Evolutionary conservation across 2,797 vertebrate species (phyloP), one percentile per base, ranked within the genome.

Genomic region (Stomatorhinus walkeri): DNA sequence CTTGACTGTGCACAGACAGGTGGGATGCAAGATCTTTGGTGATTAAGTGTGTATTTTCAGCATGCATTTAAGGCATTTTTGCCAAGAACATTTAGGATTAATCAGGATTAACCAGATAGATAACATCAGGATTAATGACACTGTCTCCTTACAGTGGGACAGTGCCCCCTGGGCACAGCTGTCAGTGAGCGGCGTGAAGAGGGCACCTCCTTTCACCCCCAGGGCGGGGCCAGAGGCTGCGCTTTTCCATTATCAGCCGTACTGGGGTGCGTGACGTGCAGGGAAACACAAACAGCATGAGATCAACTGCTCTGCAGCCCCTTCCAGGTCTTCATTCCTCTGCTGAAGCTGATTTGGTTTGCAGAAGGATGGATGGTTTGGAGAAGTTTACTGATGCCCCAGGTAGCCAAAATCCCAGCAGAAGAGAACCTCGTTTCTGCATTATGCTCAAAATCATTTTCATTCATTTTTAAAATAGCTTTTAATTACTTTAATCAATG

Each of bases 131-230:
- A 64, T 79, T 79, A 79, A 16, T 43, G 4, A 43, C 72, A 9
- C 32, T 4, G 32, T 91, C 87, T 85, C 8, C 0, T 40, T 16
- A 9, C 1, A 14, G 76, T 87, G 94, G 95, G 96, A 96, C 92
- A 94, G 90, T 87, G 94, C 91, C 83, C 87, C 94, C 88, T 93
- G 46, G 68, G 95, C 94, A 83, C 95, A 96, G 92, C 91, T 96
- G 90, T 96, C 95, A 96, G 89, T 92, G 94, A 19, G 92, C 92
- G 0, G 93, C 96, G 94, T 96, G 28, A 96, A 95, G 93, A 92
- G 95, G 89, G 92, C 93, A 91, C 95, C 83, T 96, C 96, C 90
- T 95, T 96, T 91, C 93, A 94, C 0, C 93, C 95, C 87, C 92
- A 95, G 0, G 0, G 95, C 64, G 95, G 95, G 94, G 93, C 93